Evolutionary conservation across 2,797 vertebrate species (phyloP).

Genomic region (Syndactyla subalaris): DNA sequence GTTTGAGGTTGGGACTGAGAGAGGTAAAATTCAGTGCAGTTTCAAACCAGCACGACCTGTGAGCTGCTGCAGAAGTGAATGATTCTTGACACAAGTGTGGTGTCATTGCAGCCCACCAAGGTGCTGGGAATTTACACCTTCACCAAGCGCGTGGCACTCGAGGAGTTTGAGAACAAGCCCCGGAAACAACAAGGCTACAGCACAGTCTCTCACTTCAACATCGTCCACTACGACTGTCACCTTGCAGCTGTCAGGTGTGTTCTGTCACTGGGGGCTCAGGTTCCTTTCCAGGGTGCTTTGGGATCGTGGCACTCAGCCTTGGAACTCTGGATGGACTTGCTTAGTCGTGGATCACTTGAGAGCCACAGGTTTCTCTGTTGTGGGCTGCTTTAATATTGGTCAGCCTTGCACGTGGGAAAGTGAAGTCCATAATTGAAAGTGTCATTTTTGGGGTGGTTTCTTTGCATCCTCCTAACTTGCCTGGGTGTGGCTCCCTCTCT

Average conservation of each 20-base stretch:
- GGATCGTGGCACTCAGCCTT: neutral
- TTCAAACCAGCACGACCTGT: neutral
- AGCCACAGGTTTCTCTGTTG: neutral
- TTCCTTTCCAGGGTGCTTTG: neutral
- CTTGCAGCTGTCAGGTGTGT: slow-evolving; percentile 95
- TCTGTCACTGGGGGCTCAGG: neutral
- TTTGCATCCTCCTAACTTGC: neutral
- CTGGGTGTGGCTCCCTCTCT: neutral
- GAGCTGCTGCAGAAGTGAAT: neutral
- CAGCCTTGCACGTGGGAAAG: neutral
- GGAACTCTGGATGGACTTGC: neutral
- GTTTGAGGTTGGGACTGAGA: neutral
- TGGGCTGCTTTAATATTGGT: neutral
- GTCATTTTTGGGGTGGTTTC: neutral
- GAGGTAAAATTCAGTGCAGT: neutral
- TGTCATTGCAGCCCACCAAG: slow-evolving; percentile 89
- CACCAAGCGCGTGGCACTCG: slow-evolving; percentile 93
- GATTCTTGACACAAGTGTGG: neutral
- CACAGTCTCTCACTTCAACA: slow-evolving; percentile 99
- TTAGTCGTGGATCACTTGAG: neutral
- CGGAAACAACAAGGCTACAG: slow-evolving; percentile 99
- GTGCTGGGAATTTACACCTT: slow-evolving; percentile 98
- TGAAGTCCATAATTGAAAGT: neutral
- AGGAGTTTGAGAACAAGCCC: slow-evolving; percentile 97
- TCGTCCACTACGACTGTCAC: slow-evolving; percentile 98